These are phyloP conservation scores for Venusia cambrica DNA, from an alignment of 2,888 invertebrate species.

Conservation along the genomic window DNA sequence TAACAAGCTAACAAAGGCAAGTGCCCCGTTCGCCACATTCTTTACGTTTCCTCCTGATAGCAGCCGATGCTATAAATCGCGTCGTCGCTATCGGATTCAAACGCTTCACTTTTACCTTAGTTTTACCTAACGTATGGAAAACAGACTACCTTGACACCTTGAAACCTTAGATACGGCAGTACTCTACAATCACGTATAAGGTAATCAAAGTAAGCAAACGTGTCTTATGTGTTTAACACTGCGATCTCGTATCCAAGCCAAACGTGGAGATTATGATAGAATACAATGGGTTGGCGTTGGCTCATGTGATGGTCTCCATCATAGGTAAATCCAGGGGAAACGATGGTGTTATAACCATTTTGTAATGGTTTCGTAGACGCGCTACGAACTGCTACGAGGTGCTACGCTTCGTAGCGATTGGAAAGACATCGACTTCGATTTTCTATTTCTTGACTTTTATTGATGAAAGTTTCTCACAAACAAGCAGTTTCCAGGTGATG, in stretches of 20 bases:
- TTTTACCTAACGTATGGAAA: slow-evolving; percentile 5
- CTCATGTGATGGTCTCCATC: too few relatives aligned
- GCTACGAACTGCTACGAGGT: slow-evolving; percentile 17
- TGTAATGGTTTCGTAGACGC: slow-evolving; percentile 5
- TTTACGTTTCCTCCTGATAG: slow-evolving; percentile 17
- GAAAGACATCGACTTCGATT: not conserved
- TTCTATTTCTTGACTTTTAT: not conserved
- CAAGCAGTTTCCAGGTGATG: slow-evolving; percentile 1
- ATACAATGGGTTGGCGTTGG: too few relatives aligned
- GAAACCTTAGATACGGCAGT: too few relatives aligned
- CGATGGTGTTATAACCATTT: too few relatives aligned
- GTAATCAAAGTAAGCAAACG: too few relatives aligned
- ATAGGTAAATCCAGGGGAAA: too few relatives aligned
- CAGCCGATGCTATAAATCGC: slow-evolving; percentile 23
- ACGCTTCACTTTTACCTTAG: slow-evolving; percentile 14
- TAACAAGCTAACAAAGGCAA: slow-evolving; percentile 1
- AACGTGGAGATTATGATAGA: too few relatives aligned
- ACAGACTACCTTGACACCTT: too few relatives aligned
- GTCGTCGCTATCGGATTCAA: slow-evolving; percentile 15
- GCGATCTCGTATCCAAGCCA: too few relatives aligned
- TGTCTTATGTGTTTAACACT: too few relatives aligned
- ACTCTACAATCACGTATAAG: too few relatives aligned
- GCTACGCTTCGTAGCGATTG: slow-evolving; percentile 19
- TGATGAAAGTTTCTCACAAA: not conserved
- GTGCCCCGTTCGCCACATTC: slow-evolving; percentile 9